Evolutionary conservation across 2,113 vertebrate genomes (phyloP), one percentile per base, ranked within the genome.

Genomic region (Brachyhypopomus gauderio): DNA sequence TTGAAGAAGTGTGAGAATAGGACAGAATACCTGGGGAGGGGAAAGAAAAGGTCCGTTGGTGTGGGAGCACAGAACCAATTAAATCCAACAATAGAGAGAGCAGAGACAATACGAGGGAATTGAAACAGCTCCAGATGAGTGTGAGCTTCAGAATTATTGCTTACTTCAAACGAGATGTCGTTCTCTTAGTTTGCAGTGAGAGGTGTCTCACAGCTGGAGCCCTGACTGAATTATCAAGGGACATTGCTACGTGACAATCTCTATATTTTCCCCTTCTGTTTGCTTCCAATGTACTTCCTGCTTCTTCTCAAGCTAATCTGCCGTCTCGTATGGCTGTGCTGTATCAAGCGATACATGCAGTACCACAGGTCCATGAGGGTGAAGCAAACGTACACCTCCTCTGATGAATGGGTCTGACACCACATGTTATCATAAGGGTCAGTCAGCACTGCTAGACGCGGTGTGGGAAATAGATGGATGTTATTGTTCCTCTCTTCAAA

Each of bases 61-160:
- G 41, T 76, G 78, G 85, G 82, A 86, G 83, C 81, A 73, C 62
- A 80, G 63, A 82, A 74, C 70, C 83, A 87, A 88, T 89, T 88
- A 86, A 89, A 87, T 66, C 36, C 70, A 69, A 86, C 87, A 85
- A 86, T 78, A 77, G 84, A 80, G 79, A 81, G 27, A 6, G 30
- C 12, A n/a, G 41, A 75, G 62, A 87, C 79, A 85, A 86, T 58
- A 72, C 25, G 0, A 34, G 14, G 58, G 73, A 59, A 70, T 66
- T 78, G 66, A 59, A 80, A 56, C 38, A 20, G 75, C 45, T 82
- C 72, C 75, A 84, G 74, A 72, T 72, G 66, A 38, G 62, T 27
- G 36, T 27, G 56, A 66, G 79, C 34, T 74, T 80, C 36, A 30
- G 74, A 70, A 70, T 30, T 25, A 60, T 41, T 70, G 76, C 63